Evolutionary conservation across 2,113 vertebrate species (phyloP).

Genomic region (Apaloderma vittatum): DNA sequence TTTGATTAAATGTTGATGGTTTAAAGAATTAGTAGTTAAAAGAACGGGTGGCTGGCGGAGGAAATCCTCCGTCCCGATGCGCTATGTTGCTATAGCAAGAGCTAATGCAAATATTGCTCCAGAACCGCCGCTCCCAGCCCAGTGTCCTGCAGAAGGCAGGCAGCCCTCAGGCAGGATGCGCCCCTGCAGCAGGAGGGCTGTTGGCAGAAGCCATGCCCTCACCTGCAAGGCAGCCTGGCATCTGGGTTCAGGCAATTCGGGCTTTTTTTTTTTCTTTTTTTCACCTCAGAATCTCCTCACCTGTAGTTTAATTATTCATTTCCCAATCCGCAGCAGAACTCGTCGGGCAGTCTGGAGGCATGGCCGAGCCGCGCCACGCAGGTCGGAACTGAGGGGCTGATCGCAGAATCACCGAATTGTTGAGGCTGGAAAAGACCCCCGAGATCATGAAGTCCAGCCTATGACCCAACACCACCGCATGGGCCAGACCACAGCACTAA

Average conservation of each 20-base stretch:
- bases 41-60: constrained; percentile 11
- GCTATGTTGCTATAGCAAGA: neutral
- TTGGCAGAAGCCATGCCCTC: too few relatives aligned
- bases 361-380: neutral
- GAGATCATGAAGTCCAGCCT: too few relatives aligned
- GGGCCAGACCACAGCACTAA: too few relatives aligned
- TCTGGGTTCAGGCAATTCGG: neutral
- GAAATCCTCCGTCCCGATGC: neutral
- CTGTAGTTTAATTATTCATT: constrained; percentile 45
- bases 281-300: neutral
- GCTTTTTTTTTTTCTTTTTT: fast-evolving
- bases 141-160: too few relatives aligned
- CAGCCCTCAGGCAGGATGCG: too few relatives aligned
- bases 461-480: too few relatives aligned
- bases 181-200: too few relatives aligned
- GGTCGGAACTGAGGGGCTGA: neutral
- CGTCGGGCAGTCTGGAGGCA: neutral
- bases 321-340: neutral
- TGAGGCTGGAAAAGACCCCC: too few relatives aligned
- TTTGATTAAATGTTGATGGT: constrained; percentile 77
- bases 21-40: constrained; percentile 73
- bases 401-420: too few relatives aligned
- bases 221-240: fast-evolving
- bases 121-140: too few relatives aligned
- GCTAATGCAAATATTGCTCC: neutral